Percentiles rank a stretch among this genome's conserved stretches.
Evolutionary conservation across 2,888 invertebrate species (phyloP).

Genomic region (Dermolepida albohirtum): DNA sequence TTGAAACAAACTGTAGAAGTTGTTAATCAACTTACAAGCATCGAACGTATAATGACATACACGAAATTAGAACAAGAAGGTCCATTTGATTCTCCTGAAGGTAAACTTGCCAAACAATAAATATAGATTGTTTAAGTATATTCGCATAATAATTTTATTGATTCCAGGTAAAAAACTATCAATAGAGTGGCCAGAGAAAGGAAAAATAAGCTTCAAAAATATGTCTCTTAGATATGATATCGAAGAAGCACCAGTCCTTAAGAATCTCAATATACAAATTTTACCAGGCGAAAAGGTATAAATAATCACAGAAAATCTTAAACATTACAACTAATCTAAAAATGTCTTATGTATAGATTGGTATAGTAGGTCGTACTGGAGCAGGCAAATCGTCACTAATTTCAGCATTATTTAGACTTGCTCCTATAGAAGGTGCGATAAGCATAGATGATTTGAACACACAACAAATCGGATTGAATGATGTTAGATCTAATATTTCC

Average conservation of each 20-base stretch:
- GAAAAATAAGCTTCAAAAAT: conserved; percentile 71
- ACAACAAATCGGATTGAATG: conserved; percentile 77
- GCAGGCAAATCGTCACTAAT: conserved; percentile 88
- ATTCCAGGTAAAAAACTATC: conserved; percentile 71
- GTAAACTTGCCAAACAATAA: background rate
- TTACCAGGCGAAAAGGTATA: conserved; percentile 74
- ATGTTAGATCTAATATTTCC: conserved; percentile 82
- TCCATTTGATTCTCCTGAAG: conserved; percentile 66
- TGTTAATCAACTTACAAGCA: conserved; percentile 78
- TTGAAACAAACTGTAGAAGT: conserved; percentile 81
- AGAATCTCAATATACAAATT: conserved; percentile 72
- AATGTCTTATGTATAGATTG: conserved; percentile 68
- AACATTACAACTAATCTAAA: background rate
- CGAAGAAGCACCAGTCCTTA: conserved; percentile 77
- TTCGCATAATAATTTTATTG: background rate
- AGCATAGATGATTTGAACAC: conserved; percentile 82
- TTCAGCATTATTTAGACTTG: conserved; percentile 84
- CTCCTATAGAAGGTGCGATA: conserved; percentile 81
- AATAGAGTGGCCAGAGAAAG: conserved; percentile 69
- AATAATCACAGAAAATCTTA: background rate
- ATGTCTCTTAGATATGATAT: conserved; percentile 73
- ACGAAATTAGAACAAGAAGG: conserved; percentile 78
- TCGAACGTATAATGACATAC: conserved; percentile 83
- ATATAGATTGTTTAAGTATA: background rate
- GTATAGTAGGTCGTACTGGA: conserved; percentile 88